Conservation (phyloP, 2,113 vertebrate species). For the Elanoides forficatus region DNA sequence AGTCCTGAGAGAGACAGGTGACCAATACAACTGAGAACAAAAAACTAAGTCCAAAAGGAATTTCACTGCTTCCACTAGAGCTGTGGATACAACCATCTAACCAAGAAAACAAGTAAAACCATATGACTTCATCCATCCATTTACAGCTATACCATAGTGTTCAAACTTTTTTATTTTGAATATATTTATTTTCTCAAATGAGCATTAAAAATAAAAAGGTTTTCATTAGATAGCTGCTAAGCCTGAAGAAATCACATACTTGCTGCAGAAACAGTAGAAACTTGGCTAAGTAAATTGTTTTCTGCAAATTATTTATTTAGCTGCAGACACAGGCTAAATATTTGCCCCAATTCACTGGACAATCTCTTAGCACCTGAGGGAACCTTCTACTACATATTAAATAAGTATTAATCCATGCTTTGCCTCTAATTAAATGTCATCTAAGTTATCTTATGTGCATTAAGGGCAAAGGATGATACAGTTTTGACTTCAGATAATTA, state of each 20-base stretch:
- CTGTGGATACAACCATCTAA: not conserved
- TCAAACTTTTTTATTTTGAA: not conserved
- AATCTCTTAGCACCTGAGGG: not conserved
- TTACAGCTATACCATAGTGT: not conserved
- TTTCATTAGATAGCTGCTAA: not conserved
- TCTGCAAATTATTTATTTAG: not conserved
- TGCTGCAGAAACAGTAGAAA: not conserved
- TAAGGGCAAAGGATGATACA: slow-evolving; percentile 34
- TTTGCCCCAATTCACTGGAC: not conserved
- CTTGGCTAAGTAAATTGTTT: not conserved
- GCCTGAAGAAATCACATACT: not conserved
- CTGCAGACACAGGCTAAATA: not conserved
- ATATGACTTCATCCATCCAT: not conserved
- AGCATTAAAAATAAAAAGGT: not conserved
- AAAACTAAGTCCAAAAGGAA: not conserved
- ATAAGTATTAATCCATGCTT: slow-evolving; percentile 17
- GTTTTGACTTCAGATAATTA: slow-evolving; percentile 50
- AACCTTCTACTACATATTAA: not conserved
- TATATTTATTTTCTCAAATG: not conserved
- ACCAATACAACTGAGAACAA: not conserved
- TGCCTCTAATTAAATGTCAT: slow-evolving; percentile 49
- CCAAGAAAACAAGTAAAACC: not conserved
- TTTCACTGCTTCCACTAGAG: not conserved
- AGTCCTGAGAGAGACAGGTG: not conserved
- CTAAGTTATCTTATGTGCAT: slow-evolving; percentile 1